These are phyloP conservation scores for Brenthis daphne DNA, from an alignment of 2,888 invertebrate species.

Conservation along the genomic window DNA sequence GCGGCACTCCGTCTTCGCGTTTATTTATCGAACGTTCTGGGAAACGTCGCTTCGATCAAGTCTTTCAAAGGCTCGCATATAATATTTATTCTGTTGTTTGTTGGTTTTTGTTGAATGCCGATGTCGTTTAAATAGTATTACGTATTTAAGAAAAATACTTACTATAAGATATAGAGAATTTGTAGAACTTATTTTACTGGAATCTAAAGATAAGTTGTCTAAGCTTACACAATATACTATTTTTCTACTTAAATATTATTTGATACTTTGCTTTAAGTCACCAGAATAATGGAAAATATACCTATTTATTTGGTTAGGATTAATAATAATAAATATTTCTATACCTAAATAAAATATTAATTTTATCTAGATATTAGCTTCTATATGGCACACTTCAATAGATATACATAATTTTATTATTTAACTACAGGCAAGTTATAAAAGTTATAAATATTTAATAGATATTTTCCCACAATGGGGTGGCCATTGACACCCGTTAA, in stretches of 20 bases:
- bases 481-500: conserved; percentile 76
- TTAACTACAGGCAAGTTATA: conserved; percentile 36
- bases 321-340: too few species aligned
- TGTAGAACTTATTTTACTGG: too few species aligned
- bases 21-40: conserved; percentile 30
- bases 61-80: conserved; percentile 23
- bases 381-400: neutral
- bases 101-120: conserved; percentile 4
- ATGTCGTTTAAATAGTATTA: neutral
- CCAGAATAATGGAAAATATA: too few species aligned
- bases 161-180: too few species aligned
- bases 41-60: conserved; percentile 29
- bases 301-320: too few species aligned
- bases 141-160: too few species aligned
- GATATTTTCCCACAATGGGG: conserved; percentile 80
- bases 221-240: neutral
- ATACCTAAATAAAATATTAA: conserved; percentile 1
- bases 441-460: conserved; percentile 77
- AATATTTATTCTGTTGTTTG: conserved; percentile 18
- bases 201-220: neutral
- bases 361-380: neutral
- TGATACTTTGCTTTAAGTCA: too few species aligned
- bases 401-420: conserved; percentile 29
- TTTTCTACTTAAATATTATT: neutral
- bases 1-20: conserved; percentile 27